Percentiles rank a stretch among this genome's conserved stretches.
Conservation (phyloP, 2,888 invertebrate species). For the Biston betularia region DNA sequence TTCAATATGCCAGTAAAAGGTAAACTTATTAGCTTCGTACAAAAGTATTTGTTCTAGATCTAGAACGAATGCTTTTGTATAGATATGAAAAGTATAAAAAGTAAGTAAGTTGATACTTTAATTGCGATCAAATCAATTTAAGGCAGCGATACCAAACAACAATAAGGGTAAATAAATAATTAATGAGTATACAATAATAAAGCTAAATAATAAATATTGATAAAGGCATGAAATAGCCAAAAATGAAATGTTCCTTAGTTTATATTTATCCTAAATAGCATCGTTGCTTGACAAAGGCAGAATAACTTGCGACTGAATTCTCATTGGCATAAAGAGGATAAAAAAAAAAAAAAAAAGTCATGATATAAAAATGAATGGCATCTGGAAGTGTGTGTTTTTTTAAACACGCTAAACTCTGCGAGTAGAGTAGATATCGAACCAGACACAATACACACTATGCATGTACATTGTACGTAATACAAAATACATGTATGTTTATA, state of each 20-base stretch:
- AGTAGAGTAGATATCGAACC: not conserved
- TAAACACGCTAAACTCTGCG: not conserved
- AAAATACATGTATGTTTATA: not conserved
- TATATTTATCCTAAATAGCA: too few species aligned
- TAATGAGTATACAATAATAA: not conserved
- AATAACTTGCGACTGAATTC: too few species aligned
- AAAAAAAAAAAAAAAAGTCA: not conserved
- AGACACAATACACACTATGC: constrained; percentile 1
- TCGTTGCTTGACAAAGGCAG: too few species aligned
- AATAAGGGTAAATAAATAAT: too few species aligned
- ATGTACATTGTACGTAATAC: not conserved
- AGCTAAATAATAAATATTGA: not conserved
- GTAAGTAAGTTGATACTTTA: too few species aligned
- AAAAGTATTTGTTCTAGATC: too few species aligned
- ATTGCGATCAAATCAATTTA: not conserved
- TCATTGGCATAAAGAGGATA: too few species aligned
- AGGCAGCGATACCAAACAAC: not conserved
- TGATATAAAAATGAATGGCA: not conserved
- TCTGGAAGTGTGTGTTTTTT: not conserved
- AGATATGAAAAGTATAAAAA: too few species aligned
- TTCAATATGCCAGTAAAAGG: too few species aligned
- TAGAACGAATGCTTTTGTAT: too few species aligned
- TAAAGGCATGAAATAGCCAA: not conserved
- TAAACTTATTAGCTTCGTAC: too few species aligned
- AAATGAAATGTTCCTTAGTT: too few species aligned